Evolutionary conservation across 2,797 vertebrate genomes (phyloP), one percentile per base, ranked within the genome.

Genomic region (Corythornis leucogaster): DNA sequence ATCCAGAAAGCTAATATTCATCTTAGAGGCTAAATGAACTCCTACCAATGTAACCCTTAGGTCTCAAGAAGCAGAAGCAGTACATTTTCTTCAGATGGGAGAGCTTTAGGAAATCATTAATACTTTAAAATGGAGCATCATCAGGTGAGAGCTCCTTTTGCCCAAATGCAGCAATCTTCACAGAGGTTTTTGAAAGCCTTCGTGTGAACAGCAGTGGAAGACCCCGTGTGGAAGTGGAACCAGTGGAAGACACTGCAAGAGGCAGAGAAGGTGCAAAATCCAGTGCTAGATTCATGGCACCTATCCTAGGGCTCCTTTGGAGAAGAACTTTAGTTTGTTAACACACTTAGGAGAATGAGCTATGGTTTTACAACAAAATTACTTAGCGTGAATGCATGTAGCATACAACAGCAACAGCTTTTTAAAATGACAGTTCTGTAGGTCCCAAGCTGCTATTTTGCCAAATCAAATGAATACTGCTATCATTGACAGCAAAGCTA

Each of bases 1-100:
- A 86, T 53, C 28, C 50, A 86, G 50, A 94, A 92, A 85, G 33
- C 25, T 68, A 82, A 87, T 90, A 87, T 31, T 87, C 53, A 58
- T 46, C 46, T 84, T 43, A 17, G 11, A 93, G n/a, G 26, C 50
- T 87, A 93, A 93, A 89, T 46, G 66, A 90, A 24, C 70, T 75
- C 50, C 8, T 3, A 89, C 24, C 33, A 77, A 31, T 5, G 15
- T 50, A 85, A 92, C 45, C 40, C 30, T 25, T 16, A 54, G 45
- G 28, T 42, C 35, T 58, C 17, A 42, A 87, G 75, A 68, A 90
- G 69, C 15, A 80, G 38, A 55, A 84, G 51, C 20, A 63, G 63
- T 28, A 75, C 19, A 15, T 18, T 67, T 83, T 55, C 42, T 71
- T 86, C 78, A 80, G 40, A 43, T 28, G 11, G 22, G 9, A 84